Evolutionary conservation across 35 echinoderm and acorn worm genomes (phyloP), one percentile per base, ranked within the genome.

Genomic region (Diadema setosum): DNA sequence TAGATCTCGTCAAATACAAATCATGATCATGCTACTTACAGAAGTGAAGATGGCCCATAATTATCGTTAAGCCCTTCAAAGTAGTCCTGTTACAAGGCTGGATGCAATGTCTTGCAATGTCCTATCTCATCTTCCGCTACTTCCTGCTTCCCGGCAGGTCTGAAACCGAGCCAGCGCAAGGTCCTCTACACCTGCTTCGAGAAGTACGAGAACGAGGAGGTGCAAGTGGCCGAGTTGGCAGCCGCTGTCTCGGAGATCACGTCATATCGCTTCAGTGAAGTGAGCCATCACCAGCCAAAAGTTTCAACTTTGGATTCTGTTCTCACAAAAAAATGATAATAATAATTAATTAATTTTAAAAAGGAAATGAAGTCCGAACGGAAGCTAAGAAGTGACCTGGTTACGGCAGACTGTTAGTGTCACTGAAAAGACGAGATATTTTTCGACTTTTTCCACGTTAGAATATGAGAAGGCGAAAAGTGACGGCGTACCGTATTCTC

Each of bases 141-240:
- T n/a, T n/a, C n/a, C n/a, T n/a, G 36, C 32, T 39, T 14, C 20
- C 80, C 70, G 65, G 4, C 29, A 94, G 92, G 92, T 76, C 58
- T 94, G 46, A 94, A 94, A 63, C 92, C 92, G 18, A 82, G 92
- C 27, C 92, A 94, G 42, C 63, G 92, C 4, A 94, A 94, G 52
- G 87, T 94, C 4, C 41, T 94, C 6, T 94, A 43, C 65, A 89
- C 92, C 7, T 32, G 56, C 30, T 90, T 94, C 60, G 89, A 94
- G 82, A 94, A 89, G 37, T 89, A 94, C 70, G 81, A 90, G 39
- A 94, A 90, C 32, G 84, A 70, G 27, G 92, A 94, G 43, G 81
- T 94, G 18, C 89, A 94, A 81, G 92, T 94, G 26, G 86, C 92
- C 16, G 86, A 94, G 70, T 74, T 94, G 81, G 92, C 86, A 85